Base-by-base conservation (phyloP, 2,113 vertebrate genomes). In the Corythaeola cristata region DNA sequence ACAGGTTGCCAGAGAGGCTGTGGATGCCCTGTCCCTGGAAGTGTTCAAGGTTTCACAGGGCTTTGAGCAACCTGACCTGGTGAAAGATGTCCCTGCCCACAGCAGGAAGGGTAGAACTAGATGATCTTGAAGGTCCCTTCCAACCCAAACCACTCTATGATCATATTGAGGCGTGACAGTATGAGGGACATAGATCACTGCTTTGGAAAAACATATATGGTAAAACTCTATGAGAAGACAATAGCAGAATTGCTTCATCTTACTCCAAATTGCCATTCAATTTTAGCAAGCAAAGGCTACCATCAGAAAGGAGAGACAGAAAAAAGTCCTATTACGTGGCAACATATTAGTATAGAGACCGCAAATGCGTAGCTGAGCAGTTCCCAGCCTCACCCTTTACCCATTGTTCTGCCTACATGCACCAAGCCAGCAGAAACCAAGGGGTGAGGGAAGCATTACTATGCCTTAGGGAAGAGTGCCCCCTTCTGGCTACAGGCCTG, bases 391-490 rank as follows among this genome's bases (percentile, higher is more conserved):
- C 86, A 84, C 83, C 76, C 62, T 89, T 84, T 47, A 35, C 19
- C 32, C 24, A 55, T 67, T 83, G 89, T 72, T 79, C 77, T 64
- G n/a, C 82, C 24, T 33, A 6, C 32, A 14, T 5, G 9, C 20
- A 74, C 7, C 18, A 32, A 71, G 50, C 4, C 67, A 73, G 73
- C 27, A 80, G 66, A 83, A 83, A 47, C 10, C 4, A 11, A 73
- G 22, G 56, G 24, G 17, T 41, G 76, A 94, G 76, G 26, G 66
- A 33, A 87, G 24, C 33, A 7, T 33, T 14, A 8, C 73, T 23
- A 5, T 45, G 74, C 50, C 37, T 97, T 93, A 69, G 64, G 44
- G 76, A 79, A 93, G 53, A 91, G 72, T 89, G 92, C 85, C 80
- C 72, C 68, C 92, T 95, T 68, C 74, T 90, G 94, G 66, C 68